Conservation (phyloP, 2,113 vertebrate genomes). For the Noctilio leporinus region DNA sequence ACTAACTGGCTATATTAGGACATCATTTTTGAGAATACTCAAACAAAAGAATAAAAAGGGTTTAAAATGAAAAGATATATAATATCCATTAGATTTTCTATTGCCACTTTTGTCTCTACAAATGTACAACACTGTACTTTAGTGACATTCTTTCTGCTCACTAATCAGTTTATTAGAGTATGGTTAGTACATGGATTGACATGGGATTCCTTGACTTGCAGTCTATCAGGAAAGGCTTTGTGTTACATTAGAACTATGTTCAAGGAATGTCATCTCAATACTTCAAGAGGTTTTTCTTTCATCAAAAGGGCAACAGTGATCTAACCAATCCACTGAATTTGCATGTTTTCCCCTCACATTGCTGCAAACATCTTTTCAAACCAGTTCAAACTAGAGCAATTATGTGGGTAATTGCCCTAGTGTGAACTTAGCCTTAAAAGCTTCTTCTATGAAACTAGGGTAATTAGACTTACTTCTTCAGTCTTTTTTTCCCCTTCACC, state of each 20-base stretch:
- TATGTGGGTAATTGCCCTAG: slow-evolving; percentile 68
- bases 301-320: slow-evolving; percentile 63
- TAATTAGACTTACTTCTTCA: slow-evolving; percentile 72
- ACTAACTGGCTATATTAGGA: not conserved
- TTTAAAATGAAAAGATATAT: not conserved
- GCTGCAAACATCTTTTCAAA: slow-evolving; percentile 72
- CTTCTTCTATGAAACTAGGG: slow-evolving; percentile 68
- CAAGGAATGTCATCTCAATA: slow-evolving; percentile 54
- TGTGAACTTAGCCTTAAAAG: slow-evolving; percentile 73
- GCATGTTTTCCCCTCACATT: slow-evolving; percentile 61
- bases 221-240: slow-evolving; percentile 45
- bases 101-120: not conserved
- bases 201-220: not conserved
- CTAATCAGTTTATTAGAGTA: not conserved
- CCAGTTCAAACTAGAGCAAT: slow-evolving; percentile 66
- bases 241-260: slow-evolving; percentile 30
- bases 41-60: not conserved
- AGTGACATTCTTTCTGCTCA: not conserved
- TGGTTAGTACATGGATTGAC: slow-evolving; percentile 1
- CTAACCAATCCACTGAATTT: slow-evolving; percentile 63
- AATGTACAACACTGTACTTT: too few relatives aligned
- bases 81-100: not conserved
- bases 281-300: slow-evolving; percentile 64
- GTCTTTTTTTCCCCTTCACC: slow-evolving; percentile 48
- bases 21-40: not conserved